These are phyloP conservation scores for Alligator sinensis DNA, from an alignment of 2,113 vertebrate species.

Conservation along the genomic window DNA sequence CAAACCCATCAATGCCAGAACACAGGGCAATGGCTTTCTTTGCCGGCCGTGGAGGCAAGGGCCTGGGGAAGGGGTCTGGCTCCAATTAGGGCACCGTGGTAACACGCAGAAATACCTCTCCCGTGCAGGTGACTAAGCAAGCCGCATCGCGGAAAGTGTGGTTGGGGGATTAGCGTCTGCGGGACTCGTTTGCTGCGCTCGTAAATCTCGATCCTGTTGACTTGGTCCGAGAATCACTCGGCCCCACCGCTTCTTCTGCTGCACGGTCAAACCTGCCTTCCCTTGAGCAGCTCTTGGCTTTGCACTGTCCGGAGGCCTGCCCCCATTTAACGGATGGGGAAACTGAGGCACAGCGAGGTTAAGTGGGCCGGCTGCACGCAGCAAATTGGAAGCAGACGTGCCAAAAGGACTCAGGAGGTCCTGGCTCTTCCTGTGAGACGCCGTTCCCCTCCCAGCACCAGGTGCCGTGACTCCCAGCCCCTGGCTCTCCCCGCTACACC, in stretches of 20 bases:
- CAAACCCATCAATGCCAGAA: accelerated
- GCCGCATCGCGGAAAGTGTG: not conserved
- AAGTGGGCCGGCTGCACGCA: accelerated
- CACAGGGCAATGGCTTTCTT: accelerated
- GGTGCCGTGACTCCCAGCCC: too few species aligned
- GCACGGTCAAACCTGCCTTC: not conserved
- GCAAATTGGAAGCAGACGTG: accelerated
- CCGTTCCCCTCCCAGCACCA: accelerated
- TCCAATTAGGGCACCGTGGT: not conserved
- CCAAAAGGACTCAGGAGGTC: accelerated
- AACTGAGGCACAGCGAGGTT: not conserved
- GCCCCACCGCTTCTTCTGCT: not conserved
- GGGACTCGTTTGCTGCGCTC: not conserved
- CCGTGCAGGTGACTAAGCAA: not conserved
- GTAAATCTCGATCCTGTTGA: not conserved
- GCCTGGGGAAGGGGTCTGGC: not conserved
- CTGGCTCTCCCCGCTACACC: accelerated
- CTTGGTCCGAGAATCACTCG: not conserved
- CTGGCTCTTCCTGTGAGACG: not conserved
- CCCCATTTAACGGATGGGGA: accelerated
- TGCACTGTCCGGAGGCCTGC: accelerated
- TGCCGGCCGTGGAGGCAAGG: not conserved
- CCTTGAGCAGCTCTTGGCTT: accelerated
- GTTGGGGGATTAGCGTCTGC: not conserved
- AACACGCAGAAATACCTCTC: not conserved